phyloP scores from a whole-genome alignment of 2,113 vertebrate genomes.

The Madoqua kirkii region DNA sequence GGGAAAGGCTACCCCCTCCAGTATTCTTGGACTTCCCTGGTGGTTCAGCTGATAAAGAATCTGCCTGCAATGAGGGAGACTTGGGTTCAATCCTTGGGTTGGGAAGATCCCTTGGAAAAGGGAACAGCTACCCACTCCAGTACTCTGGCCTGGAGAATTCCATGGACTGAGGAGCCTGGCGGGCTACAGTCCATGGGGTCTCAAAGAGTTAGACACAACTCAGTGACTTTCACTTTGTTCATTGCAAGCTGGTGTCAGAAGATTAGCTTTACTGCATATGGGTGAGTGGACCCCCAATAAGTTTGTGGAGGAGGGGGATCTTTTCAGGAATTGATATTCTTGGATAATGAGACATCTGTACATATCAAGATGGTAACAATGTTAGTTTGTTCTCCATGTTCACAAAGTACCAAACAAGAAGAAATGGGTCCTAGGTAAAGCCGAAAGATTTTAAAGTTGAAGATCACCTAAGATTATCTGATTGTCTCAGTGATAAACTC shows the following conservation, averaged over 20 bases:
- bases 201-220: background rate
- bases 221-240: background rate
- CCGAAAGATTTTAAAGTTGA: background rate
- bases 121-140: background rate
- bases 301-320: background rate
- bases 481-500: background rate
- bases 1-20: background rate
- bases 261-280: background rate
- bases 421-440: background rate
- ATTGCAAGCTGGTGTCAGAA: background rate
- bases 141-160: background rate
- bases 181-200: background rate
- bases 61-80: background rate
- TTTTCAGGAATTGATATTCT: background rate
- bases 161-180: background rate
- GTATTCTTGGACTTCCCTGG: background rate
- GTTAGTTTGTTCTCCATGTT: background rate
- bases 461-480: background rate
- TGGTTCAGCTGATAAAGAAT: background rate
- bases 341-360: background rate
- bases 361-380: background rate
- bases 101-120: background rate
- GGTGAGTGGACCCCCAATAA: background rate
- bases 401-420: constrained; percentile 4
- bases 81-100: background rate